A percentile compares a stretch with the other conserved stretches of the same genome.
Conservation (phyloP, 2,797 vertebrate genomes). For the Erpetoichthys calabaricus region DNA sequence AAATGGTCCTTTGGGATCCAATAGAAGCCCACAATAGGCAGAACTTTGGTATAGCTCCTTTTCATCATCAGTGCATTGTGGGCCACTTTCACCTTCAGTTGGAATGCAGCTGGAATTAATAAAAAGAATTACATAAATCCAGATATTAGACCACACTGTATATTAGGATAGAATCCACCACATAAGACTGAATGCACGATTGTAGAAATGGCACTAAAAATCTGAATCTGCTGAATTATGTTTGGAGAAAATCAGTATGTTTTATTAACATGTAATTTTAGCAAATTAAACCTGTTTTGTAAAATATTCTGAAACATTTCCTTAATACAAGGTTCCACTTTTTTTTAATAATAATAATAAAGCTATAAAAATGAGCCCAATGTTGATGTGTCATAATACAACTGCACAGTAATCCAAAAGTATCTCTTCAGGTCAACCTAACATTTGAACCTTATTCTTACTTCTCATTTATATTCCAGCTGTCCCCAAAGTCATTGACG, state of each 20-base stretch:
- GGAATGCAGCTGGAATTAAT: constrained; percentile 36
- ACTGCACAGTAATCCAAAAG: too few relatives aligned
- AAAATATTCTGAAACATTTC: too few relatives aligned
- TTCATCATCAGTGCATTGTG: constrained; percentile 35
- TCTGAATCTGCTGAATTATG: neutral
- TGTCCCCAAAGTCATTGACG: constrained; percentile 46
- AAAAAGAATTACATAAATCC: neutral
- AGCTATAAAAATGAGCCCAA: too few relatives aligned
- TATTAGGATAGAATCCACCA: neutral
- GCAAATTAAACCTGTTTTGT: too few relatives aligned
- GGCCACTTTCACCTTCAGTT: constrained; percentile 28
- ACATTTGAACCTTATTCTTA: constrained; percentile 13
- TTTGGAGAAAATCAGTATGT: too few relatives aligned
- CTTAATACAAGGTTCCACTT: too few relatives aligned
- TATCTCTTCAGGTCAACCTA: too few relatives aligned
- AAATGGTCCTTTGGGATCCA: constrained; percentile 48
- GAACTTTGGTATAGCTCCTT: constrained; percentile 39
- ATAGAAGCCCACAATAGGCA: constrained; percentile 44
- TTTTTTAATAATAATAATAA: too few relatives aligned
- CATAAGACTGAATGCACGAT: neutral
- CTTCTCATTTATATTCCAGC: constrained; percentile 47
- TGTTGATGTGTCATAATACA: too few relatives aligned
- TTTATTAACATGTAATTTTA: too few relatives aligned
- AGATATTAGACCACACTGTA: too few relatives aligned
- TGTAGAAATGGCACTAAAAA: neutral